phyloP scores from a whole-genome alignment of 2,888 invertebrate genomes.

The Xylophagus ater region DNA sequence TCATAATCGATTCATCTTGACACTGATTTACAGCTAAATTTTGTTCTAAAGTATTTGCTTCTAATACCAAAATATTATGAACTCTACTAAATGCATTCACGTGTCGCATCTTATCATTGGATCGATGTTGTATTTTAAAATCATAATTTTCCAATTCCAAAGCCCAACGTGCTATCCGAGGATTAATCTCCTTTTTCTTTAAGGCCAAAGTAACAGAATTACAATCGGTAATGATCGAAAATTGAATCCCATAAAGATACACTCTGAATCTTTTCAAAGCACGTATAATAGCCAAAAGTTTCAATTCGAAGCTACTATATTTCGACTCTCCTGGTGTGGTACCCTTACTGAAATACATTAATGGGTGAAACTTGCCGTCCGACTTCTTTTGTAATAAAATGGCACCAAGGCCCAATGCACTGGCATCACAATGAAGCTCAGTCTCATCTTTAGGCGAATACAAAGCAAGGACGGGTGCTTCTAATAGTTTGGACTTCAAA shows the following conservation, averaged over 20 bases:
- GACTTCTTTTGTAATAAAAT: slow-evolving; percentile 26
- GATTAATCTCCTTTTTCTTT: slow-evolving; percentile 25
- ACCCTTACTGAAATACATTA: slow-evolving; percentile 28
- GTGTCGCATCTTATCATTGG: slow-evolving; percentile 20
- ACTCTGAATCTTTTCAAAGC: slow-evolving; percentile 22
- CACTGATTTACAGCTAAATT: no score
- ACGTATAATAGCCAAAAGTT: slow-evolving; percentile 21
- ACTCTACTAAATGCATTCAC: slow-evolving; percentile 22
- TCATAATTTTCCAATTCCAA: slow-evolving; percentile 21
- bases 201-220: slow-evolving; percentile 22
- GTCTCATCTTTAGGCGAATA: slow-evolving; percentile 26
- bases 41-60: slow-evolving; percentile 21
- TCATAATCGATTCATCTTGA: no score
- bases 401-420: slow-evolving; percentile 24
- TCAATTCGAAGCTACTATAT: slow-evolving; percentile 29
- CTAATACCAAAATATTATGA: slow-evolving; percentile 19
- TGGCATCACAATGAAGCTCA: slow-evolving; percentile 30
- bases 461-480: slow-evolving; percentile 19
- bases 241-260: slow-evolving; percentile 23
- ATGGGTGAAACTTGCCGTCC: slow-evolving; percentile 23
- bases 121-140: slow-evolving; percentile 21
- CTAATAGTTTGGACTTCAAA: not conserved
- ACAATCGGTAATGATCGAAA: slow-evolving; percentile 26
- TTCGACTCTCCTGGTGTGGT: slow-evolving; percentile 23
- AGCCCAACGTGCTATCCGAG: slow-evolving; percentile 25